Conservation (phyloP, 2,888 invertebrate genomes). For the Trichacis sp. region DNA sequence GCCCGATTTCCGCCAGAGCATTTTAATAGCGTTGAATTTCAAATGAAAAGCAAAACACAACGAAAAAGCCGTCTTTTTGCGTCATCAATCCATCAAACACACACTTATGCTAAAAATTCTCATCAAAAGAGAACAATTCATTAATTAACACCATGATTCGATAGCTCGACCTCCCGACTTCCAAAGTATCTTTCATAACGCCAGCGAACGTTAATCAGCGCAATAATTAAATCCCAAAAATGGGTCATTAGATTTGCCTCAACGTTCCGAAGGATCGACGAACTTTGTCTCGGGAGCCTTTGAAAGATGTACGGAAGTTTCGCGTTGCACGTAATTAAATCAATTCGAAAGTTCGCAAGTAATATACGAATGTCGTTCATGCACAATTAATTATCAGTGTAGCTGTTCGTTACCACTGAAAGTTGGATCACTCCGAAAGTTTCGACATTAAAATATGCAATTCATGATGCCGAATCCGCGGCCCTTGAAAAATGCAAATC, state of each 20-base stretch:
- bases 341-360: slow-evolving; percentile 1
- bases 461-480: not conserved
- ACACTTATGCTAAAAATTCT: no score
- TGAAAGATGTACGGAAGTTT: slow-evolving; percentile 7
- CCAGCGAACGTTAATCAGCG: no score
- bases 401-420: slow-evolving; percentile 1
- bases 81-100: no score
- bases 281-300: slow-evolving; percentile 3
- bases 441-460: slow-evolving; percentile 1
- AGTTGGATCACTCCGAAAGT: not conserved
- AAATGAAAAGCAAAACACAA: no score
- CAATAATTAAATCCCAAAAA: not conserved
- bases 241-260: slow-evolving; percentile 1
- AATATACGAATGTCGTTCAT: not conserved
- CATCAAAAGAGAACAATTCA: no score
- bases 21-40: no score
- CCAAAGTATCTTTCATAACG: no score
- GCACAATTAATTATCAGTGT: not conserved
- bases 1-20: no score
- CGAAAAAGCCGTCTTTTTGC: no score
- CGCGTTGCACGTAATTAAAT: slow-evolving; percentile 8
- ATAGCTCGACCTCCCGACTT: no score
- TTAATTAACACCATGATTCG: no score
- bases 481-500: not conserved
- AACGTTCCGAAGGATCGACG: not conserved